Evolutionary conservation across 2,888 invertebrate species (phyloP).

Genomic region (Neoitamus cyanurus): DNA sequence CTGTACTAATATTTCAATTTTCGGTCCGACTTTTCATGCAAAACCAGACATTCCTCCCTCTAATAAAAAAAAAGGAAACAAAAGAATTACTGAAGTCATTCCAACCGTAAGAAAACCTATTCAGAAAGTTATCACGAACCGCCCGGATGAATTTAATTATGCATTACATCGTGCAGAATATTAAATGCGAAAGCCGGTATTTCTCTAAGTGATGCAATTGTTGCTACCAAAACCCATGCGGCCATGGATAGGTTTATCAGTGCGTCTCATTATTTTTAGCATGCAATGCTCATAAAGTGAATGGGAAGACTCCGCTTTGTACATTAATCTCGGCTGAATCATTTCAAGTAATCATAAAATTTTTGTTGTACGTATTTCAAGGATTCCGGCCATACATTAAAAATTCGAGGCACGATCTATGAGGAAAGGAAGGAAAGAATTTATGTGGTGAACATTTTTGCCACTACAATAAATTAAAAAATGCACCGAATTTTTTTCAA

Average conservation of each 20-base stretch:
- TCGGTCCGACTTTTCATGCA: background rate
- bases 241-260: background rate
- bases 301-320: background rate
- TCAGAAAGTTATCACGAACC: background rate
- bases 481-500: background rate
- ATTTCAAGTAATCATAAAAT: background rate
- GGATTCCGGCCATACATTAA: background rate
- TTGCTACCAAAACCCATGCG: background rate
- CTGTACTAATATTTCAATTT: too few species aligned
- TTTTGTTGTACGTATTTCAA: background rate
- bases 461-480: background rate
- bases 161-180: background rate
- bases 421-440: background rate
- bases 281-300: background rate
- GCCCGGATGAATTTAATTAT: background rate
- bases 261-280: background rate
- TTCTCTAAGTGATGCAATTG: background rate
- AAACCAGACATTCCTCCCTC: background rate
- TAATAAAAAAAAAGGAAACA: background rate
- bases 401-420: background rate
- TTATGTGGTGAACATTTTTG: background rate
- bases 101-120: background rate
- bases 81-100: background rate
- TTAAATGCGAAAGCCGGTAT: background rate
- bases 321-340: background rate